Conservation (phyloP, 1,140 invertebrate species). For the Neodiprion pinetum region DNA sequence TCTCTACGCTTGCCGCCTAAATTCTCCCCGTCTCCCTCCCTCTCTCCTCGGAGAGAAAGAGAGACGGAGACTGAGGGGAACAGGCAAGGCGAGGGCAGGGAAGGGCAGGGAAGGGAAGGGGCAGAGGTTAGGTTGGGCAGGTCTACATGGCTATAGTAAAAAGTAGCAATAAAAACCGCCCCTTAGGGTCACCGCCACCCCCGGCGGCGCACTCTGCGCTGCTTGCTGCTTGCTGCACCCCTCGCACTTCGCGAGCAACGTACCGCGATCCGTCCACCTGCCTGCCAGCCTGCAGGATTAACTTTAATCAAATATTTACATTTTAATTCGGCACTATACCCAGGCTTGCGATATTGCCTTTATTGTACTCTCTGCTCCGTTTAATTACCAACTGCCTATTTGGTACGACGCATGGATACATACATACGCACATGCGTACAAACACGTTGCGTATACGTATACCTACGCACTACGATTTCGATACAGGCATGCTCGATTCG, state of each 20-base stretch:
- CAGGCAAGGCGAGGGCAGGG: conserved; percentile 30
- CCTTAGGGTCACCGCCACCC: conserved; percentile 50
- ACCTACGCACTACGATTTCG: too few relatives aligned
- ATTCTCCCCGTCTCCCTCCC: conserved; percentile 26
- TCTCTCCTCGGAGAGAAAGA: conserved; percentile 25
- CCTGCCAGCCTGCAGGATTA: conserved; percentile 37
- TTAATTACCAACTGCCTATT: conserved; percentile 51
- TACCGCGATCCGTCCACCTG: conserved; percentile 12
- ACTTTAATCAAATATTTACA: conserved; percentile 59
- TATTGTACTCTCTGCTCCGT: conserved; percentile 26
- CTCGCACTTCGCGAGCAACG: conserved; percentile 33
- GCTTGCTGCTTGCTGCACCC: conserved; percentile 20
- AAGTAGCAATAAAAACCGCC: conserved; percentile 62
- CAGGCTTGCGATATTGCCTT: conserved; percentile 17
- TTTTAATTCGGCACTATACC: conserved; percentile 50
- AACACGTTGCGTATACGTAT: too few relatives aligned
- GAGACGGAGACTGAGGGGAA: conserved; percentile 20
- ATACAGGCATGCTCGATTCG: too few relatives aligned
- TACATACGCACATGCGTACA: too few relatives aligned
- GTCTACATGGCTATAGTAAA: conserved; percentile 61
- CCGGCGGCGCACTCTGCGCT: conserved; percentile 27
- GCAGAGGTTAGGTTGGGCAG: conserved; percentile 31
- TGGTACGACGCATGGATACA: background rate
- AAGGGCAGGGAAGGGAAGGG: conserved; percentile 40
- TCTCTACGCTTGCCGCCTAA: conserved; percentile 30